Conservation (phyloP, 2,888 invertebrate species). For the Epirrita christyi region DNA sequence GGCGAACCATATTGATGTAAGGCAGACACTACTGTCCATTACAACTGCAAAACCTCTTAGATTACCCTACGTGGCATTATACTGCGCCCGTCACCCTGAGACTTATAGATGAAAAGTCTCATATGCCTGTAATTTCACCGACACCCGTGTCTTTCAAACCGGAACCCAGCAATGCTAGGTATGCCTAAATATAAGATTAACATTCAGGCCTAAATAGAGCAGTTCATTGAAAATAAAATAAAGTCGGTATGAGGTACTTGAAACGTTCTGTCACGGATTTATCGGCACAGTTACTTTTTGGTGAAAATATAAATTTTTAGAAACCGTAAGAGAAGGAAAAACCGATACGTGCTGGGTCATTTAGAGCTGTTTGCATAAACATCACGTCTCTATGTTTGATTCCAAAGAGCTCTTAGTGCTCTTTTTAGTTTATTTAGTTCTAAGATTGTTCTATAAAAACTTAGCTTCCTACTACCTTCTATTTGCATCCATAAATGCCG, state of each 20-base stretch:
- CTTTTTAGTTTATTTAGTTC: conserved; percentile 11
- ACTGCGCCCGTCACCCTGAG: neutral
- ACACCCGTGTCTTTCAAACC: too few species aligned
- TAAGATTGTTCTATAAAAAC: neutral
- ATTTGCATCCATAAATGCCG: neutral
- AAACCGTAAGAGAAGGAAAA: conserved; percentile 59
- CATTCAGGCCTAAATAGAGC: neutral
- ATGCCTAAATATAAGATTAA: too few species aligned
- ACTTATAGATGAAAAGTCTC: neutral
- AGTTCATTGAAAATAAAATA: conserved; percentile 13
- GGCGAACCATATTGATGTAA: too few species aligned
- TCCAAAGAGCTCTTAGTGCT: conserved; percentile 15
- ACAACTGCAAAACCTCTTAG: neutral
- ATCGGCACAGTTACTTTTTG: conserved; percentile 51
- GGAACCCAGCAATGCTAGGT: too few species aligned
- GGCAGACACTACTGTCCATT: too few species aligned
- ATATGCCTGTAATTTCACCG: too few species aligned
- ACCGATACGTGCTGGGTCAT: conserved; percentile 65
- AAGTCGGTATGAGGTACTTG: conserved; percentile 16
- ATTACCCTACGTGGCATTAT: neutral
- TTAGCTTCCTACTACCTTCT: neutral
- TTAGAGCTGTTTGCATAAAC: conserved; percentile 51
- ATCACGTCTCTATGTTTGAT: conserved; percentile 52
- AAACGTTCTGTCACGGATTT: conserved; percentile 46
- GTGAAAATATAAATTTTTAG: conserved; percentile 56